These are phyloP conservation scores for Eublepharis macularius DNA, from an alignment of 2,113 vertebrate genomes.

Conservation along the genomic window DNA sequence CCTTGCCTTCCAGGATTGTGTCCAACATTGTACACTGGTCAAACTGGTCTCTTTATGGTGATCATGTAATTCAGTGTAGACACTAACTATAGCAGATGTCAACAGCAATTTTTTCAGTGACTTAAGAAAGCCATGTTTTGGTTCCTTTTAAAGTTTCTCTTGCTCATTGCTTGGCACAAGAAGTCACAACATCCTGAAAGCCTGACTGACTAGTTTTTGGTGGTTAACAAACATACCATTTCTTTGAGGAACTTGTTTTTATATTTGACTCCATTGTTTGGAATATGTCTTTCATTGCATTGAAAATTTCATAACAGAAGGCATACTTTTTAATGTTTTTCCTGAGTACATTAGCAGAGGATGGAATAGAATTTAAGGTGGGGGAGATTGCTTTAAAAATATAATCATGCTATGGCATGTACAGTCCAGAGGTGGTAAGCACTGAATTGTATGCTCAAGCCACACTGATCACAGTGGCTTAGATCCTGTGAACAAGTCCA, in stretches of 20 bases:
- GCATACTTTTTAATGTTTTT: constrained; percentile 47
- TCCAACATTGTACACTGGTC: background rate
- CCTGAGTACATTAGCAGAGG: constrained; percentile 36
- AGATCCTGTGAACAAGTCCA: no score
- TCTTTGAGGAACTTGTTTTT: constrained; percentile 4
- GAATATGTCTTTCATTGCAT: constrained; percentile 47
- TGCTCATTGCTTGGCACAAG: background rate
- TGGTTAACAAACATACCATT: constrained; percentile 11
- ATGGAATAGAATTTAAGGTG: constrained; percentile 33
- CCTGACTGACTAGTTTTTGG: background rate
- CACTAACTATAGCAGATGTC: background rate
- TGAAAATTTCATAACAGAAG: constrained; percentile 41
- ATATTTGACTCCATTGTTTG: constrained; percentile 38
- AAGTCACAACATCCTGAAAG: constrained; percentile 14
- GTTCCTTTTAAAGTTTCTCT: background rate
- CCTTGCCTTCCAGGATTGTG: background rate
- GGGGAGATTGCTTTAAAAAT: constrained; percentile 20
- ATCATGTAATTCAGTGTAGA: background rate
- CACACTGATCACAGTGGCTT: background rate
- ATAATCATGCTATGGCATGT: background rate
- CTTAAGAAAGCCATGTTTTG: background rate
- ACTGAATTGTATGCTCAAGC: background rate
- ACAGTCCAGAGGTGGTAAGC: background rate
- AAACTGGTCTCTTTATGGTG: background rate
- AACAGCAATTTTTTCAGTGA: background rate